A percentile compares a stretch with the other conserved stretches of the same genome.
Conservation (phyloP, 2,113 vertebrate genomes). For the Ascaphus truei region DNA sequence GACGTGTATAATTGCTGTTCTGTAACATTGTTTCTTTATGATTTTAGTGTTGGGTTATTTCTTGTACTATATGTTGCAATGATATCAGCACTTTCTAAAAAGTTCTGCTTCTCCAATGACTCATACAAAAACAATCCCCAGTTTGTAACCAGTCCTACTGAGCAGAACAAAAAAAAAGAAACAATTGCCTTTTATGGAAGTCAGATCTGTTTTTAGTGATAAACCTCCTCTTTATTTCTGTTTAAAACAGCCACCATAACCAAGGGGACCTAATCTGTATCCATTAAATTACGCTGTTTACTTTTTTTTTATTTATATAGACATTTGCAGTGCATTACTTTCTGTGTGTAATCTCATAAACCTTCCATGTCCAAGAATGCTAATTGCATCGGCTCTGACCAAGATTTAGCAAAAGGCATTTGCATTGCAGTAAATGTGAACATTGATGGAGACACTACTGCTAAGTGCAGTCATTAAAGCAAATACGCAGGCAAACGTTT, state of each 20-base stretch:
- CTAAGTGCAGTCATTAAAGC: no score
- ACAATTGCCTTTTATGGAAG: conserved; percentile 67
- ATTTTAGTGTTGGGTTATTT: neutral
- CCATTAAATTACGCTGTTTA: neutral
- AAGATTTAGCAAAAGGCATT: no score
- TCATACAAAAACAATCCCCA: conserved; percentile 59
- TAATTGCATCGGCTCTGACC: no score
- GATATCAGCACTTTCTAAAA: neutral
- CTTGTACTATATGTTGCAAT: neutral
- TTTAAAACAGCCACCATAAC: neutral
- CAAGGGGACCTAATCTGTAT: neutral
- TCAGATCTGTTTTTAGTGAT: conserved; percentile 36
- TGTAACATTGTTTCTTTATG: neutral
- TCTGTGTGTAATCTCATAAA: neutral
- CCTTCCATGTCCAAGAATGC: no score
- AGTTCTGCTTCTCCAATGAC: conserved; percentile 31
- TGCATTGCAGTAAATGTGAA: no score
- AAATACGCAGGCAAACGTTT: no score
- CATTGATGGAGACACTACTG: no score
- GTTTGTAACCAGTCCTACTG: conserved; percentile 54
- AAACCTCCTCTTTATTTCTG: conserved; percentile 7
- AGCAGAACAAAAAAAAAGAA: conserved; percentile 41
- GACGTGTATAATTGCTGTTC: neutral
- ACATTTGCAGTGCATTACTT: neutral
- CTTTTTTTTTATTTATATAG: neutral